Base-by-base conservation (phyloP, 2,888 invertebrate species). In the Trachelus troglodyta region DNA sequence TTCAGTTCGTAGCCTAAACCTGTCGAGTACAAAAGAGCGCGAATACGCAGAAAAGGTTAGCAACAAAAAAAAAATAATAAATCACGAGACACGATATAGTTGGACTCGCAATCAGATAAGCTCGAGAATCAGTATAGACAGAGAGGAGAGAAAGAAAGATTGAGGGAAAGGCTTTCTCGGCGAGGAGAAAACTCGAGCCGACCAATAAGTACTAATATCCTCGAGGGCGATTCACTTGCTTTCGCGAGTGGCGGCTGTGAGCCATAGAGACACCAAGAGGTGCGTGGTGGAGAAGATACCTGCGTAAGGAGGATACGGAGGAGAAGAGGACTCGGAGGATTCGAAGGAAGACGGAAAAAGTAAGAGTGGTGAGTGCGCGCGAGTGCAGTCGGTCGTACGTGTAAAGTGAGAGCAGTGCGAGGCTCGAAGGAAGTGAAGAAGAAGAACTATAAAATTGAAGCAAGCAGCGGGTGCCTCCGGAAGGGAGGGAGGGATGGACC, bases 1-100 rank as follows among this genome's bases (percentile, higher is more conserved):
- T 91, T 90, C 90, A 91, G 87, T 90, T 90, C 88, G 90, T 90
- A 91, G 91, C 91, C 91, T 91, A 91, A 91, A 91, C 91, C 91
- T 91, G 91, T 90, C 89, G 89, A 91, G 91, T 91, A 91, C 91
- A 91, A 90, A 88, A 75, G 73, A 77, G 80, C 34, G 79, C 78
- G 76, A 79, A 73, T 80, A 82, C 79, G 80, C 76, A 77, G 69
- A 77, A 69, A 56, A 56, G 56, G 56, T 56, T 56, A 85, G 83
- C 31, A 84, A 82, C 82, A 76, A 82, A 81, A 83, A 79, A 81
- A 79, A 78, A 82, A 82, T 75, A 82, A 81, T 82, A 79, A 73
- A 83, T 68, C 77, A n/a, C 75, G 81, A 81, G 82, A 81, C 78
- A 69, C 69, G 75, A 37, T 34, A 73, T 34, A 33, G 34, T n/a